Base-by-base conservation (phyloP, 1,140 invertebrate species). In the Lepidurus arcticus region DNA sequence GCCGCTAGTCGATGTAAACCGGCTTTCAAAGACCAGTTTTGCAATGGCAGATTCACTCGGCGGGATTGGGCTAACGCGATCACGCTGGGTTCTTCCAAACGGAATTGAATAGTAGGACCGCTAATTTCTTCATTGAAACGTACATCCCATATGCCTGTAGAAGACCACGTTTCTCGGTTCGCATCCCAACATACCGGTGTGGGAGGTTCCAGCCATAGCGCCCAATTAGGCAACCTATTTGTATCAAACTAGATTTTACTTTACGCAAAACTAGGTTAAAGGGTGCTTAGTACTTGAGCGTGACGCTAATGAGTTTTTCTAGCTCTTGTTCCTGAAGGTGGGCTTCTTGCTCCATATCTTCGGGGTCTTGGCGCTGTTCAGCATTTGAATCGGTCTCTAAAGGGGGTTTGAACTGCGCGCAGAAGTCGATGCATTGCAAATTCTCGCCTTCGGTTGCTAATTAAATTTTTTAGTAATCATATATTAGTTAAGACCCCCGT, bases 131-230 rank as follows among this genome's bases (percentile, higher is more conserved):
- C 79, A 9, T 79, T 26, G 24, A 80, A 80, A 6, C 79, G 26
- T 24, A 74, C 73, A 44, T 80, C 79, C 79, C 79, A 80, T 24
- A 80, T 47, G 24, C 76, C 76, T 44, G 21, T 73, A 16, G 26
- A 74, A 10, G 44, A 78, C 79, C 79, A 80, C 7, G 34, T 16
- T 53, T 74, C 42, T 1, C 53, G 21, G 24, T n/a, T 26, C 2
- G 42, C 42, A 65, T 73, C 65, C 53, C 76, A 78, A 24, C 53
- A 42, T 24, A 78, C 79, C 11, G 76, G 75, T 34, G 74, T 79
- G 16, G 79, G 79, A 34, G 77, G 47, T n/a, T 77, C 79, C 2
- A 80, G 26, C 79, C 79, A 80, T 44, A 78, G 42, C 21, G 42
- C 42, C 9, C 21, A 78, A 21, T 78, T 78, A 6, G 78, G 43